Evolutionary conservation across 1,140 invertebrate species (phyloP), one percentile per base, ranked within the genome.

Genomic region (Drosophila micromelanica): DNA sequence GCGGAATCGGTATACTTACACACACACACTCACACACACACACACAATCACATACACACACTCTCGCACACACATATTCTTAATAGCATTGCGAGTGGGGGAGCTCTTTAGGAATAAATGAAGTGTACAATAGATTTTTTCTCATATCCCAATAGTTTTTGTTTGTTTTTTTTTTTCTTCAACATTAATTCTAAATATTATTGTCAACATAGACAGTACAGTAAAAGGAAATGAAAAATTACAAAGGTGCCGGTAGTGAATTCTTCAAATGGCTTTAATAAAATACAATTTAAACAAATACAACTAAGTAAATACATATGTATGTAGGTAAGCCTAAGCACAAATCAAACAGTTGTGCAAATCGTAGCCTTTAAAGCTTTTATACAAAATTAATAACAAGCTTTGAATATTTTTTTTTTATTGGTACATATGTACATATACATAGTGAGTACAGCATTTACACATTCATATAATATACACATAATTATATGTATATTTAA

Each of bases 221-320:
- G 27, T 11, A 2, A 11, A 54, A 45, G 11, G 8, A 51, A 37
- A 51, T 23, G 27, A 27, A 32, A 51, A 52, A 63, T 70, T 63
- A 60, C 45, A 57, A 75, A 46, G 76, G 84, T 87, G 79, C 79
- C 84, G 72, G 72, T 87, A 87, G 82, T 82, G 82, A 87, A 87
- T 87, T 89, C 84, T 89, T 87, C 82, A 80, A 82, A 87, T 87
- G 82, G 82, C 82, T 87, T 87, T 87, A 87, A 87, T 75, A 89
- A 82, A 87, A 73, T 89, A 82, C 59, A 89, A 82, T 76, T 87
- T 76, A 70, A 46, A 32, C 40, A 48, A 46, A 64, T 54, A 40
- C 30, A 68, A 40, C 46, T 64, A 63, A 59, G 62, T 30, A 43
- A 60, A 57, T 20, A 45, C 54, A 45, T 20, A 15, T 17, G n/a